Base-by-base conservation (phyloP, 1,140 invertebrate species). In the Hesperophylax magnus region DNA sequence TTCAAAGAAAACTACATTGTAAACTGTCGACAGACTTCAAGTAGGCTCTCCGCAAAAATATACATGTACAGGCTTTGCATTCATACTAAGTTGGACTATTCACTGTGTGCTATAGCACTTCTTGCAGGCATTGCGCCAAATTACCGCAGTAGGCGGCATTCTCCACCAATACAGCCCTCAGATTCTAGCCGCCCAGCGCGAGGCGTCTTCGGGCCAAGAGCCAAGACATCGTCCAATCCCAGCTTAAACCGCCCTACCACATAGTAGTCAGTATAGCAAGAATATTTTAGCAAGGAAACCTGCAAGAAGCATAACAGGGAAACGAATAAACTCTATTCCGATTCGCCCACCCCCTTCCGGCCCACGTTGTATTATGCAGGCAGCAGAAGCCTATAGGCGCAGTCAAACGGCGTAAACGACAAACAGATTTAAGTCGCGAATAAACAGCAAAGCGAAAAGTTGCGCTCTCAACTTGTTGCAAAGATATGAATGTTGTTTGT, bases 101-200 rank as follows among this genome's bases (percentile, higher is more conserved):
- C 34, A 3, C n/a, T 39, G 74, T 3, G 31, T 31, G 54, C 18
- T 56, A 18, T 75, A 58, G 24, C 9, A 17, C 14, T 24, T 54
- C 47, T 65, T 80, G 75, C 63, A 76, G 82, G 82, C 82, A 83
- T 52, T 81, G 82, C 79, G 82, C 82, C 82, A 83, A 83, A 78
- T 83, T 77, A 77, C 67, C 54, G 63, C 60, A 77, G 79, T 81
- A 81, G 79, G 82, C 82, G 79, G 52, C 74, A n/a, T 71, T 65
- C 34, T 47, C 7, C n/a, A 54, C 77, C 77, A 82, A 79, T 79
- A 67, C 61, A 67, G 61, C 39, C 58, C 20, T 39, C 24, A 20
- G 34, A 20, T 5, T 3, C 47, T 39, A 27, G 65, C 78, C 56
- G 17, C 20, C 54, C 17, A 27, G 63, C 75, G 74, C 9, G 27